phyloP scores from a whole-genome alignment of 2,797 vertebrate species.

The Carduelis carduelis region DNA sequence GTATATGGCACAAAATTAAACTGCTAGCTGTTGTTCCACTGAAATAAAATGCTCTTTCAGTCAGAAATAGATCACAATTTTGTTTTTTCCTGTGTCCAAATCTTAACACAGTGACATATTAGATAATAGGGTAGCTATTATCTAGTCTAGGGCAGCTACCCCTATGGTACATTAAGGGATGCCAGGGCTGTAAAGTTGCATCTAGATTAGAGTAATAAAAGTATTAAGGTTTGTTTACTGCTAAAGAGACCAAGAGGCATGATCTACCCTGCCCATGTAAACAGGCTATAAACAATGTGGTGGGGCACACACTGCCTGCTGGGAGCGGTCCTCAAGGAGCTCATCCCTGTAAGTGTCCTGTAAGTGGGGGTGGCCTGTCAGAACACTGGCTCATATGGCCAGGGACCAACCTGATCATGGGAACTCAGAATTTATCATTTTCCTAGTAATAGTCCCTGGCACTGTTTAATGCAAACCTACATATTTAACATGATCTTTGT shows the following conservation, averaged over 20 bases:
- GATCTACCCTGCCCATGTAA: not conserved
- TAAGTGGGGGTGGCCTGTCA: not conserved
- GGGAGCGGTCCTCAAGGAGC: not conserved
- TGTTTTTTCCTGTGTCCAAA: not conserved
- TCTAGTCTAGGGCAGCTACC: not conserved
- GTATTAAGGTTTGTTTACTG: not conserved
- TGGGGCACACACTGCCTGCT: not conserved
- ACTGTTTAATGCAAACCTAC: not conserved
- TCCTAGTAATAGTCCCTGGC: not conserved
- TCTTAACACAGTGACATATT: not conserved
- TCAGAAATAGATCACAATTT: not conserved
- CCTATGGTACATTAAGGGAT: not conserved
- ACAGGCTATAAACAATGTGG: fast-evolving
- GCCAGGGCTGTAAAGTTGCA: not conserved
- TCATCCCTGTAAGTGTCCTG: not conserved
- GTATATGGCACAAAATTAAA: not conserved
- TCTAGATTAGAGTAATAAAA: not conserved
- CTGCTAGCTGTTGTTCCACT: not conserved
- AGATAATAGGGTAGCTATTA: not conserved
- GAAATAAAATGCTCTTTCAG: not conserved
- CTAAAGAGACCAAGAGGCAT: not conserved
- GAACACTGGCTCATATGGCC: not conserved
- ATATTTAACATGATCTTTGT: not conserved
- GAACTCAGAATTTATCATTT: not conserved
- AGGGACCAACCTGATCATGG: not conserved